A percentile compares a stretch with the other conserved stretches of the same genome.
phyloP scores from a whole-genome alignment of 2,113 vertebrate genomes.

The Halcyon malimbica region DNA sequence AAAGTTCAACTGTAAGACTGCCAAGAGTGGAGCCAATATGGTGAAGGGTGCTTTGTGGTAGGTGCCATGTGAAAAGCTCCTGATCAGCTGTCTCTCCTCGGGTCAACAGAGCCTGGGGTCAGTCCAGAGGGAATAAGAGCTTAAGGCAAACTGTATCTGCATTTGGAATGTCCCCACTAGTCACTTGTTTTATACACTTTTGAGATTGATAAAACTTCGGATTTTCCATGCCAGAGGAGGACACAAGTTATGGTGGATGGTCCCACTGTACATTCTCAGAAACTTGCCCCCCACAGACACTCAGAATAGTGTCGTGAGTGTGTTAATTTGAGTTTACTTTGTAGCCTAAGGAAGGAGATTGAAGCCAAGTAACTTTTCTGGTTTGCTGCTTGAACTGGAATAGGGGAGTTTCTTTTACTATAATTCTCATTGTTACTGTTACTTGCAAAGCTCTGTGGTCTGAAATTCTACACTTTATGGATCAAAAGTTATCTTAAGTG shows the following conservation, averaged over 20 bases:
- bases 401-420: neutral
- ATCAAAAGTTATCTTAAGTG: slow-evolving; percentile 67
- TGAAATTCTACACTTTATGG: slow-evolving; percentile 55
- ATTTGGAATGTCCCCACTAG: neutral
- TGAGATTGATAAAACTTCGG: neutral
- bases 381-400: slow-evolving; percentile 9
- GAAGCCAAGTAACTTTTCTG: slow-evolving; percentile 1
- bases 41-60: neutral
- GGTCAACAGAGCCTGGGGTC: neutral
- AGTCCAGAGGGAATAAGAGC: neutral
- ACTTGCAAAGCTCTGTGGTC: neutral
- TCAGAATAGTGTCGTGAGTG: neutral
- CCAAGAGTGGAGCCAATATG: neutral
- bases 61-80: neutral
- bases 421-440: neutral
- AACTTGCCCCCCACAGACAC: neutral
- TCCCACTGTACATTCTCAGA: neutral
- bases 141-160: neutral
- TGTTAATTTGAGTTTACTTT: neutral
- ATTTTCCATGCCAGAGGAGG: neutral
- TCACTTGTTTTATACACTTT: neutral
- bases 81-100: neutral
- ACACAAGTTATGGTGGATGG: neutral
- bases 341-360: neutral
- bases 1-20: neutral